Percentiles rank a stretch among this genome's conserved stretches.
phyloP scores from a whole-genome alignment of 1,140 invertebrate species.

The Copidosoma floridanum region DNA sequence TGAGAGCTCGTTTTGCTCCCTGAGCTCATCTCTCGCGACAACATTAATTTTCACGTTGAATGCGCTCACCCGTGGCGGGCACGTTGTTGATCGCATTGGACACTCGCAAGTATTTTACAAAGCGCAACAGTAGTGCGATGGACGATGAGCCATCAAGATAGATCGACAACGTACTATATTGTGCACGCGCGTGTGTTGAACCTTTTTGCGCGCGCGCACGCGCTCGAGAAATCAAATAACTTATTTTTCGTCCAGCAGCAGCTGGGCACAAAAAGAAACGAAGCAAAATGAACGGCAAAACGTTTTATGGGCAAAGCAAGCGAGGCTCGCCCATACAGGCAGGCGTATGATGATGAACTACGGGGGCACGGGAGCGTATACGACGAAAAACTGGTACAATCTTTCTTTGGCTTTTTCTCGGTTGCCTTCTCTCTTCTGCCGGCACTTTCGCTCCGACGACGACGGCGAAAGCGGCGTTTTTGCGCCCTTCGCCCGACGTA shows the following conservation, averaged over 20 bases:
- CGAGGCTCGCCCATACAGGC: slow-evolving; percentile 43
- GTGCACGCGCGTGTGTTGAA: no score
- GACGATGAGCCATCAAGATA: no score
- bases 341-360: slow-evolving; percentile 46
- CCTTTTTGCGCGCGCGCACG: no score
- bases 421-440: background rate
- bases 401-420: background rate
- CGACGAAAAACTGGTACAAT: no score
- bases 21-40: no score
- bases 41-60: no score
- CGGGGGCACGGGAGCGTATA: slow-evolving; percentile 19
- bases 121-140: no score
- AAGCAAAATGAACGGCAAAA: background rate
- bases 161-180: no score
- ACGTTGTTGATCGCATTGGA: no score
- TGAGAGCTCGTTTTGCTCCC: no score
- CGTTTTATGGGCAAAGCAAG: background rate
- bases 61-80: no score
- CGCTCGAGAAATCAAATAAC: slow-evolving; percentile 20
- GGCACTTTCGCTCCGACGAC: background rate
- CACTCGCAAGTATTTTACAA: no score
- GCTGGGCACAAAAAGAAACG: background rate
- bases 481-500: slow-evolving; percentile 28
- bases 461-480: slow-evolving; percentile 15
- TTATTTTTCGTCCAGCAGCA: slow-evolving; percentile 7